phyloP scores from a whole-genome alignment of 2,888 invertebrate species.

The Saturnia pavonia region DNA sequence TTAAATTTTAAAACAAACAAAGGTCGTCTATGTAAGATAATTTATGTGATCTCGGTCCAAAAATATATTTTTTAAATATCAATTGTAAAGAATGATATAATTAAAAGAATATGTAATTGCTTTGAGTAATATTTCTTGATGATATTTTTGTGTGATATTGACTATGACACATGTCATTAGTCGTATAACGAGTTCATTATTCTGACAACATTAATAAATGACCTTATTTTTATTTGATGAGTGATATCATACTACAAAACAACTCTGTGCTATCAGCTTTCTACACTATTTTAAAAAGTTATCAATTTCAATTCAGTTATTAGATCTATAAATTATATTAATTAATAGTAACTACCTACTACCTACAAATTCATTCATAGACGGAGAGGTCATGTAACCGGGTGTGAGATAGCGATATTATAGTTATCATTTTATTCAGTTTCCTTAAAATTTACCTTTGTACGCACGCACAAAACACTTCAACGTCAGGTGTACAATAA shows the following conservation, averaged over 20 bases:
- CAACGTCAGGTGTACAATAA: too few relatives aligned
- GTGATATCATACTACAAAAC: not conserved
- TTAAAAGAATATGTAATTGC: not conserved
- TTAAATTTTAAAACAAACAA: not conserved
- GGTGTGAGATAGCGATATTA: too few relatives aligned
- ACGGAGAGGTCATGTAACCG: too few relatives aligned
- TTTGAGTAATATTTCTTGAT: constrained; percentile 1
- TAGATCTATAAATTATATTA: too few relatives aligned
- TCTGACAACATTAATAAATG: not conserved
- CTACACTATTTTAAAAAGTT: not conserved
- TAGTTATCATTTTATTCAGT: too few relatives aligned
- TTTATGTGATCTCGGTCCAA: constrained; percentile 35
- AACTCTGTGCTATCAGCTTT: not conserved
- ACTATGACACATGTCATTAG: not conserved
- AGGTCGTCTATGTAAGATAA: not conserved
- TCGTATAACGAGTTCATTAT: not conserved
- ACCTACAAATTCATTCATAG: too few relatives aligned
- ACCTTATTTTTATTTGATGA: constrained; percentile 6
- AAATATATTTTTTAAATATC: constrained; percentile 23
- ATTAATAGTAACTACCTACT: too few relatives aligned
- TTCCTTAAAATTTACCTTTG: too few relatives aligned
- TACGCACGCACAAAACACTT: too few relatives aligned
- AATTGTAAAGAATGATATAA: not conserved
- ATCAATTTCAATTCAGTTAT: too few relatives aligned
- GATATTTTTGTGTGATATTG: not conserved